Conservation (phyloP, 2,113 vertebrate genomes). For the Strigops habroptila region DNA sequence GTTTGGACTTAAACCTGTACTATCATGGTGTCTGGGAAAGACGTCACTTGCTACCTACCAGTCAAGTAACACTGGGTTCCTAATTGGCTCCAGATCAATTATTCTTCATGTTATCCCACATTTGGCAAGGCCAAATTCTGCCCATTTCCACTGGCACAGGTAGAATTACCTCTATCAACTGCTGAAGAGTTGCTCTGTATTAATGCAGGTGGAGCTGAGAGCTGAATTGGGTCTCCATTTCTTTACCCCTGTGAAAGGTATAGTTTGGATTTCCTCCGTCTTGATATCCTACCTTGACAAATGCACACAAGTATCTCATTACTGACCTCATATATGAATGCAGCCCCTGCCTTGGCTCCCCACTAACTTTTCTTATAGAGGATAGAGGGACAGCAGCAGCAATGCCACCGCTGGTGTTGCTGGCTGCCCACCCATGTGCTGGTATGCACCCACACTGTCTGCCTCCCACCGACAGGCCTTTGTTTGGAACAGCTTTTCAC, state of each 20-base stretch:
- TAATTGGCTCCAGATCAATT: background rate
- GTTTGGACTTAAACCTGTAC: background rate
- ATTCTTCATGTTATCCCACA: background rate
- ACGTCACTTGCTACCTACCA: background rate
- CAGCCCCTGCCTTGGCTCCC: background rate
- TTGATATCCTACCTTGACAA: background rate
- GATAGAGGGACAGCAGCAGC: background rate
- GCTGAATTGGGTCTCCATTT: background rate
- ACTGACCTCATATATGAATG: fast-evolving
- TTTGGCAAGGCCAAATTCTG: background rate
- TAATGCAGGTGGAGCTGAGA: background rate
- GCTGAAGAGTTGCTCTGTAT: background rate
- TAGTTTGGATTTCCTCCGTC: background rate
- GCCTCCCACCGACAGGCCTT: background rate
- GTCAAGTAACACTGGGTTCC: background rate
- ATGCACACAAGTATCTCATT: background rate
- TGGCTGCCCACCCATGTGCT: background rate
- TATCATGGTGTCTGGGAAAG: background rate
- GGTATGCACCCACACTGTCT: fast-evolving
- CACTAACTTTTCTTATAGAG: background rate
- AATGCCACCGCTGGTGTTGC: fast-evolving
- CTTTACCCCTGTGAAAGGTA: background rate
- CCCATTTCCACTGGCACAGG: background rate
- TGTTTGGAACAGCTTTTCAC: background rate
- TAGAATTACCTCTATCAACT: background rate